Evolutionary conservation across 2,888 invertebrate genomes (phyloP).

Genomic region (Drosophila limbata): DNA sequence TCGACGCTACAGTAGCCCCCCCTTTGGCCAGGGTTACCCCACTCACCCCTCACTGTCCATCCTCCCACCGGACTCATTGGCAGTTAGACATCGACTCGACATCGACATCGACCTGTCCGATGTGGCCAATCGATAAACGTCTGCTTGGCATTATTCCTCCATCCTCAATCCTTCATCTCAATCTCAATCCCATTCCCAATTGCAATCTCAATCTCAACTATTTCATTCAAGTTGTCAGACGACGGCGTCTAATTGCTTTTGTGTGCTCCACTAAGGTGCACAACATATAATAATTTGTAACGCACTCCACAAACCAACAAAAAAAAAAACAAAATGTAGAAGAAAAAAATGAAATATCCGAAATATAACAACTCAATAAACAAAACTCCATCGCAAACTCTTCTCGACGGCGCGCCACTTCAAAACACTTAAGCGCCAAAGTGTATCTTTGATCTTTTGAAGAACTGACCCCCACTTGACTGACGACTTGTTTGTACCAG

Average conservation of each 20-base stretch:
- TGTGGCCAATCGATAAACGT: constrained; percentile 62
- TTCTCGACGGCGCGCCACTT: constrained; percentile 44
- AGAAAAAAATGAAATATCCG: constrained; percentile 28
- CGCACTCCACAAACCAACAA: constrained; percentile 50
- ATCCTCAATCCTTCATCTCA: constrained; percentile 53
- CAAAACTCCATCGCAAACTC: constrained; percentile 52
- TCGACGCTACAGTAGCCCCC: constrained; percentile 67
- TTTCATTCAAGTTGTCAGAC: constrained; percentile 77
- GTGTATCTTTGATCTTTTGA: constrained; percentile 74
- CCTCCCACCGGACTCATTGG: constrained; percentile 54
- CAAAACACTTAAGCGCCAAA: constrained; percentile 77
- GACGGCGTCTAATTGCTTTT: constrained; percentile 80
- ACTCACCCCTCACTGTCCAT: constrained; percentile 8
- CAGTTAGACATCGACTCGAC: constrained; percentile 54
- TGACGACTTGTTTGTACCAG: constrained; percentile 49
- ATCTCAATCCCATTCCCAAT: constrained; percentile 28
- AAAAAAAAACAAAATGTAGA: constrained; percentile 19
- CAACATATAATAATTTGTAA: constrained; percentile 64
- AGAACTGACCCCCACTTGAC: constrained; percentile 76
- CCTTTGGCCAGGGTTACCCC: background rate
- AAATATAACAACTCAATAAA: constrained; percentile 77
- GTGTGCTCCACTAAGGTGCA: constrained; percentile 79
- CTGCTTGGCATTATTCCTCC: constrained; percentile 53
- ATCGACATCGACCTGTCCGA: constrained; percentile 61
- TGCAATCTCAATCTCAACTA: constrained; percentile 48